These are phyloP conservation scores for Styela clava DNA, from an alignment of 23 tunicate species.

Conservation along the genomic window DNA sequence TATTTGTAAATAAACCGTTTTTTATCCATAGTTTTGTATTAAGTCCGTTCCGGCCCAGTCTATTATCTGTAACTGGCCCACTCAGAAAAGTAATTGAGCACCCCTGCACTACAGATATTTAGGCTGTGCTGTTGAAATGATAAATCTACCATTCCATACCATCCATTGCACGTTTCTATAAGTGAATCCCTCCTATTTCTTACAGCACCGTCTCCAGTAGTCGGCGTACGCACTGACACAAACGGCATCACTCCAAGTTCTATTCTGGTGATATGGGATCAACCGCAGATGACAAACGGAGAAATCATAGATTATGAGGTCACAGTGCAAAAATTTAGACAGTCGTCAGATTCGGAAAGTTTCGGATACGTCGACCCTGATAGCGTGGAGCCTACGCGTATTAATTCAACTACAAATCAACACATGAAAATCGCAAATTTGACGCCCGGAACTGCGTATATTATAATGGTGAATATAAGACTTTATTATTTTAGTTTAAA, in stretches of 20 bases:
- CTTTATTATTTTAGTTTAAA: neutral
- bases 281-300: conserved; percentile 46
- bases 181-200: too few relatives aligned
- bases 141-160: too few relatives aligned
- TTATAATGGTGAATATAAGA: conserved; percentile 11
- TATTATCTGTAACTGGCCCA: too few relatives aligned
- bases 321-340: conserved; percentile 4
- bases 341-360: neutral
- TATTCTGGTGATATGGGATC: conserved; percentile 43
- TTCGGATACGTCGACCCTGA: conserved; percentile 12
- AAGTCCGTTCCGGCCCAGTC: too few relatives aligned
- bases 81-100: too few relatives aligned
- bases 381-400: neutral
- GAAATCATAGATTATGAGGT: conserved; percentile 58
- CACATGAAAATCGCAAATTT: conserved; percentile 13
- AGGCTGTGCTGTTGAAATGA: too few relatives aligned
- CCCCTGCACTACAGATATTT: too few relatives aligned
- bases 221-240: conserved; percentile 33
- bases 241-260: conserved; percentile 18
- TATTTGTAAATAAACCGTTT: too few relatives aligned
- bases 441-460: conserved; percentile 13
- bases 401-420: conserved; percentile 10
- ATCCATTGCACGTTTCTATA: too few relatives aligned
- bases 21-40: too few relatives aligned
- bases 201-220: conserved; percentile 68